Evolutionary conservation across 2,888 invertebrate species (phyloP), one percentile per base, ranked within the genome.

Genomic region (Cerastis leucographa): DNA sequence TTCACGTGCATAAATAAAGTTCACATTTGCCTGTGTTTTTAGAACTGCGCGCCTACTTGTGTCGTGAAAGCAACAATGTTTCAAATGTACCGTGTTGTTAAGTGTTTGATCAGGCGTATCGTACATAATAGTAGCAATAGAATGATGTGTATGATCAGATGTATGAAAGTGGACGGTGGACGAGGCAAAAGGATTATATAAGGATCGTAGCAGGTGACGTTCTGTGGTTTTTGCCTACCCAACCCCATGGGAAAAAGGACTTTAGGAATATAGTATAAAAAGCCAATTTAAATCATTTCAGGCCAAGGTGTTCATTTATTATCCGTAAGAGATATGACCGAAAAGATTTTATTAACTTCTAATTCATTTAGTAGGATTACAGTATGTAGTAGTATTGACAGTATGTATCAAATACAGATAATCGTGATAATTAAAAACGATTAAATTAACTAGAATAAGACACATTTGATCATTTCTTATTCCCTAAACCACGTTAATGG

Each of bases 61-160:
- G 51, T 70, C 25, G 6, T n/a, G 11, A 73, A 81, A 35, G 86
- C 87, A 86, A 86, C 71, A 74, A 65, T 78, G 69, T 85, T 64
- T 62, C 70, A 59, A 54, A 56, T 61, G 66, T 46, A 56, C 40
- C 40, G 11, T 51, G 14, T 62, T n/a, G 8, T 29, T 71, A 3
- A 56, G 9, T 68, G 14, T 70, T 68, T 51, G 62, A 64, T 67
- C 65, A 86, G 86, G 86, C 84, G 84, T 66, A 11, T 9, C n/a
- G 0, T 40, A 14, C 7, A 2, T 35, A 17, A 12, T 14, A 40
- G n/a, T n/a, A 12, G 2, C 1, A 19, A 0, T 0, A 35, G 35
- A 35, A 35, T 35, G 35, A 35, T 2, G 35, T 35, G 35, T 35
- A 35, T 35, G 35, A 35, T 35, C 35, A 35, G 35, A 35, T 35